phyloP scores from a whole-genome alignment of 92 coral and sea anemone genomes.

The Pocillopora grandis region DNA sequence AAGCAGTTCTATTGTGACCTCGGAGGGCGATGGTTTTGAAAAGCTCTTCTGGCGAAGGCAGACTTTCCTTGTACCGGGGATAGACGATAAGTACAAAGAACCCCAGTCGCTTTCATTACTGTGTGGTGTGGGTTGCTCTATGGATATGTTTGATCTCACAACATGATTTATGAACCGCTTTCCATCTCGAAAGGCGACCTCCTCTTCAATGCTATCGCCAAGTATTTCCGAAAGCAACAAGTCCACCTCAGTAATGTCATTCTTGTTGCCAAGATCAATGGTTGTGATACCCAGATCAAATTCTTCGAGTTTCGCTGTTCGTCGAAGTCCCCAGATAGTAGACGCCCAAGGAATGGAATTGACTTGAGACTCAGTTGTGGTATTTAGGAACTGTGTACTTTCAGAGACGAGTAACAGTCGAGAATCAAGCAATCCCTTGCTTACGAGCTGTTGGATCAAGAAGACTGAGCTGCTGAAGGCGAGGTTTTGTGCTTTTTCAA shows the following conservation, averaged over 20 bases:
- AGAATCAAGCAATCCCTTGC: constrained; percentile 6
- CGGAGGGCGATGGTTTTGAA: background rate
- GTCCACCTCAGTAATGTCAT: constrained; percentile 33
- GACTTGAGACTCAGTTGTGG: background rate
- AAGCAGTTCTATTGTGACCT: constrained; percentile 7
- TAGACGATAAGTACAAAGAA: background rate
- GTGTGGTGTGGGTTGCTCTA: background rate
- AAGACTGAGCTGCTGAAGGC: too few species aligned
- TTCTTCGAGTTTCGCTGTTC: constrained; percentile 68
- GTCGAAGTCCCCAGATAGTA: constrained; percentile 64
- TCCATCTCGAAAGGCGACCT: constrained; percentile 61
- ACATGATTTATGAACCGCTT: constrained; percentile 62
- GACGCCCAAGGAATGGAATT: constrained; percentile 55
- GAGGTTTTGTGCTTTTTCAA: too few species aligned
- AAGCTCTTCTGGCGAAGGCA: constrained; percentile 28
- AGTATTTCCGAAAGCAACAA: constrained; percentile 48
- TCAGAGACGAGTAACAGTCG: constrained; percentile 51
- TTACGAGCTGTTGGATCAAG: constrained; percentile 37
- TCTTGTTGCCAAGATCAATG: constrained; percentile 50
- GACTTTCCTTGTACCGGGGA: constrained; percentile 7
- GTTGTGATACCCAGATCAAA: constrained; percentile 35
- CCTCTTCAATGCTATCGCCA: constrained; percentile 43
- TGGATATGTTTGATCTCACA: background rate
- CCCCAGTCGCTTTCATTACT: background rate
- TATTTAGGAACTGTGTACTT: constrained; percentile 34